Evolutionary conservation across 2,888 invertebrate species (phyloP), one percentile per base, ranked within the genome.

Genomic region (Mythimna ferrago): DNA sequence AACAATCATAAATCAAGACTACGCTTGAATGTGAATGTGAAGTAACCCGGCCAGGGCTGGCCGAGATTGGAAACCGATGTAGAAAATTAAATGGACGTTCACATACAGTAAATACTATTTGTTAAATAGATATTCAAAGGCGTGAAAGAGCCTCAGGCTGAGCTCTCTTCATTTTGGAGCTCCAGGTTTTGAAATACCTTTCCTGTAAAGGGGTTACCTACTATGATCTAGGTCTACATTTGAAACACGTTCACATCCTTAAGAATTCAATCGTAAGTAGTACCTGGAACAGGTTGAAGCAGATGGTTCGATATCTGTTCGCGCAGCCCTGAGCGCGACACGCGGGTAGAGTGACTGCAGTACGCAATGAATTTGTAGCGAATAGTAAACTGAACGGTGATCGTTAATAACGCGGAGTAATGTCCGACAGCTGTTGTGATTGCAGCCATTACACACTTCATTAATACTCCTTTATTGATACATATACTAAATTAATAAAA

Each of bases 1-100:
- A 69, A 70, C 73, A 73, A 71, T 60, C 75, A 54, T 69, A 79
- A 83, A 81, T 82, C 71, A 66, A 44, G 67, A 66, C 51, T 21
- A 6, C 35, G 60, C 60, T 65, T 61, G 51, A 56, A 73, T 57
- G 38, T 68, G 62, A 80, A 66, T 60, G 44, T 70, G 32, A 63
- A 82, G 53, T 65, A 67, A 63, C n/a, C 68, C 32, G 16, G 10
- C 2, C 65, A 77, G 79, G 82, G 82, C 32, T 66, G 68, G 19
- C 76, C 16, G 48, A 11, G 0, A 16, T 3, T 11, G 38, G 9
- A 14, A 0, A 7, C 11, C 2, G 14, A 11, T n/a, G n/a, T 35
- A 48, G 48, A 48, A 48, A 6, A 19, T 48, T 6, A 0, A 26
- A 26, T 26, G 26, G 14, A 54, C 11, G 2, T 1, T 54, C 21